Conservation (phyloP, 2,888 invertebrate genomes). For the Macropis europaea region DNA sequence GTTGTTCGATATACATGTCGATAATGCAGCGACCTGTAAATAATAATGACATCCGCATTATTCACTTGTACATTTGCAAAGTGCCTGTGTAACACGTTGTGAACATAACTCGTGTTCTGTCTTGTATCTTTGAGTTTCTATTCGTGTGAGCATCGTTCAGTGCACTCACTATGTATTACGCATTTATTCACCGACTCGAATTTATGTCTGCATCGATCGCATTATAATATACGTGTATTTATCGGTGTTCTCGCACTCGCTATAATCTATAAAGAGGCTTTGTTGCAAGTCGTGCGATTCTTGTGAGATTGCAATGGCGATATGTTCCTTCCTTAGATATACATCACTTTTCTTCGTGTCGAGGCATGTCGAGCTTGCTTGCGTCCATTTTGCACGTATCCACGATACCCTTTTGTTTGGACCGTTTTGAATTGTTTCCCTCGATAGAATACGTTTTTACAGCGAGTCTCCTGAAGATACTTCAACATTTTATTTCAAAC, state of each 20-base stretch:
- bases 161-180: conserved; percentile 33
- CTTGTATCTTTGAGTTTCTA: conserved; percentile 1
- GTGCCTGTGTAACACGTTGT: conserved; percentile 44
- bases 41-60: conserved; percentile 27
- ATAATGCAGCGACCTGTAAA: conserved; percentile 37
- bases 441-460: conserved; percentile 3
- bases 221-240: conserved; percentile 41
- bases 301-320: not conserved
- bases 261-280: too few relatives aligned
- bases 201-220: conserved; percentile 20
- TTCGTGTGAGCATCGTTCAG: conserved; percentile 40
- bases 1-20: conserved; percentile 31
- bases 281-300: not conserved
- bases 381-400: conserved; percentile 66
- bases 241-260: conserved; percentile 44
- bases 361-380: conserved; percentile 67
- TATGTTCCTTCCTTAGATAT: conserved; percentile 7
- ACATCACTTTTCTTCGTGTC: conserved; percentile 13
- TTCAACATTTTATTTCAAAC: not conserved
- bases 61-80: conserved; percentile 46
- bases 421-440: not conserved
- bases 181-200: conserved; percentile 18
- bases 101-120: conserved; percentile 33
- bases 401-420: conserved; percentile 13
- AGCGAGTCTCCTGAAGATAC: not conserved